Conservation (phyloP, 2,888 invertebrate genomes). For the Melanotus villosus region DNA sequence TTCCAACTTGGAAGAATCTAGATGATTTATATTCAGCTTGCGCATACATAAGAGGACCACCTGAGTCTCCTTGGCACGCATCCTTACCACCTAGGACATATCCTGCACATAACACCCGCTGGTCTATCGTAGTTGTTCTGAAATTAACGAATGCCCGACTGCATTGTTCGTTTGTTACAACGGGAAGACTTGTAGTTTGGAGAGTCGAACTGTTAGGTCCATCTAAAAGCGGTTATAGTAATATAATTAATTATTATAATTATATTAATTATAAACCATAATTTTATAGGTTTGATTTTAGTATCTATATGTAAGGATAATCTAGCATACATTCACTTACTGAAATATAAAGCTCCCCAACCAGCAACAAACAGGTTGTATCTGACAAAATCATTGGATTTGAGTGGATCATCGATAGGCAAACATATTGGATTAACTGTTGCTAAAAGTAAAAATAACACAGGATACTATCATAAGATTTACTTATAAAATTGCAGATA, state of each 20-base stretch:
- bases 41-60: slow-evolving; percentile 81
- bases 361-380: slow-evolving; percentile 83
- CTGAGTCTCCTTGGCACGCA: slow-evolving; percentile 86
- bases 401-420: slow-evolving; percentile 73
- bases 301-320: not conserved
- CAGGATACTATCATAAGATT: not conserved
- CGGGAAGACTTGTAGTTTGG: slow-evolving; percentile 80
- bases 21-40: slow-evolving; percentile 44
- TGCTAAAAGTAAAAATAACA: slow-evolving; percentile 68
- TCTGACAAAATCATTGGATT: slow-evolving; percentile 71
- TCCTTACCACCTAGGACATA: slow-evolving; percentile 77
- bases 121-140: slow-evolving; percentile 72
- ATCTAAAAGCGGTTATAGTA: slow-evolving; percentile 67
- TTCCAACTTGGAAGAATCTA: slow-evolving; percentile 75
- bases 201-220: slow-evolving; percentile 78
- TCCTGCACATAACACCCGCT: slow-evolving; percentile 81
- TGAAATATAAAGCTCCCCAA: slow-evolving; percentile 82
- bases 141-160: slow-evolving; percentile 71
- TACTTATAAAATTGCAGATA: not conserved
- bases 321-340: too few species aligned
- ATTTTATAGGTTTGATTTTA: not conserved
- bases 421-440: slow-evolving; percentile 83
- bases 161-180: slow-evolving; percentile 76
- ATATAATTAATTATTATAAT: not conserved
- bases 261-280: not conserved